Conservation (phyloP, 2,113 vertebrate genomes). For the Notechis scutatus region DNA sequence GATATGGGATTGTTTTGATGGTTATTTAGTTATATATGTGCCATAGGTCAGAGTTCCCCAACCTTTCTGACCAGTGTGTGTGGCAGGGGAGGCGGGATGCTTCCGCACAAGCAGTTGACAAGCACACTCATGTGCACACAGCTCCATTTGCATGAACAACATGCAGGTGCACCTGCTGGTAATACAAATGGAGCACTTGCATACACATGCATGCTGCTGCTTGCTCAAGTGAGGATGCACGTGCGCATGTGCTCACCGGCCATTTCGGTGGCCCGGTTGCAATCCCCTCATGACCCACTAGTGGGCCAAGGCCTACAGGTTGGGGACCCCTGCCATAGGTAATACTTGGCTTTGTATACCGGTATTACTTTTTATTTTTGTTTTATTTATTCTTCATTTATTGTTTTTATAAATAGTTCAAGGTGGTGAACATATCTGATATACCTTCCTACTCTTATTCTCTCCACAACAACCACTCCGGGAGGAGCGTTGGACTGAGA, state of each 20-base stretch:
- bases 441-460: not conserved
- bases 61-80: not conserved
- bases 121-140: too few relatives aligned
- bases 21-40: constrained; percentile 39
- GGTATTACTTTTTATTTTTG: not conserved
- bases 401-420: not conserved
- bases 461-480: not conserved
- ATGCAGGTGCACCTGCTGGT: not conserved
- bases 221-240: not conserved
- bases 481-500: not conserved
- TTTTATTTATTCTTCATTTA: not conserved
- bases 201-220: not conserved
- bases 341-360: not conserved
- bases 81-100: too few relatives aligned
- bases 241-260: not conserved
- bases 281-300: not conserved
- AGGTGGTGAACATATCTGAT: not conserved
- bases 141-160: too few relatives aligned
- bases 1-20: not conserved
- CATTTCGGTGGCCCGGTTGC: not conserved
- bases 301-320: too few relatives aligned
- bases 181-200: not conserved
- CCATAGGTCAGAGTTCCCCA: not conserved
- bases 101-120: not conserved
- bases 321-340: not conserved